Percentiles rank a stretch among this genome's conserved stretches.
Conservation (phyloP, 2,797 vertebrate genomes). For the Serranus cabrilla region DNA sequence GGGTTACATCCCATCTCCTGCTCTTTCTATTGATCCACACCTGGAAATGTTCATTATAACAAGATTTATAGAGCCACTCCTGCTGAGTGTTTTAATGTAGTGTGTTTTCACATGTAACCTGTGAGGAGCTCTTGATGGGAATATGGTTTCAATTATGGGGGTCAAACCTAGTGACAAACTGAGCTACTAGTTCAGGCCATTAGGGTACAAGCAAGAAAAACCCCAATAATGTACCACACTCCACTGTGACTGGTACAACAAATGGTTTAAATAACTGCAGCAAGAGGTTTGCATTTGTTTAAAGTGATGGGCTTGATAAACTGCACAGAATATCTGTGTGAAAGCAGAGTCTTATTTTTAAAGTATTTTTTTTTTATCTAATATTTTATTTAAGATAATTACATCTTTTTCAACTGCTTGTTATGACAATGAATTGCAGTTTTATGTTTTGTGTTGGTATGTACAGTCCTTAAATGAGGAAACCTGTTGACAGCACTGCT, state of each 20-base stretch:
- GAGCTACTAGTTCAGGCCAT: no score
- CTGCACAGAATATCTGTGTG: neutral
- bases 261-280: slow-evolving; percentile 31
- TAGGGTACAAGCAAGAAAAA: neutral
- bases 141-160: slow-evolving; percentile 81
- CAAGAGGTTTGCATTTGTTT: no score
- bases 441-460: no score
- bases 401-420: no score
- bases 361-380: no score
- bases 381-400: no score
- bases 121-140: slow-evolving; percentile 58
- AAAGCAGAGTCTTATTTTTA: no score
- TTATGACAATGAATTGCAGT: no score
- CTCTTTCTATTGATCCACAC: slow-evolving; percentile 70
- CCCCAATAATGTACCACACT: neutral
- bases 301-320: neutral
- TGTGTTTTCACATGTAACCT: slow-evolving; percentile 71
- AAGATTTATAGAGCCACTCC: slow-evolving; percentile 74
- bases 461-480: no score
- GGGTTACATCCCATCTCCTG: neutral
- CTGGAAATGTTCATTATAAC: slow-evolving; percentile 87
- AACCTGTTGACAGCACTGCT: no score
- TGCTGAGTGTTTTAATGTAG: slow-evolving; percentile 59
- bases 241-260: slow-evolving; percentile 25
- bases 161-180: neutral